These are phyloP conservation scores for Portevinia maculata DNA, from an alignment of 2,888 invertebrate species.

Conservation along the genomic window DNA sequence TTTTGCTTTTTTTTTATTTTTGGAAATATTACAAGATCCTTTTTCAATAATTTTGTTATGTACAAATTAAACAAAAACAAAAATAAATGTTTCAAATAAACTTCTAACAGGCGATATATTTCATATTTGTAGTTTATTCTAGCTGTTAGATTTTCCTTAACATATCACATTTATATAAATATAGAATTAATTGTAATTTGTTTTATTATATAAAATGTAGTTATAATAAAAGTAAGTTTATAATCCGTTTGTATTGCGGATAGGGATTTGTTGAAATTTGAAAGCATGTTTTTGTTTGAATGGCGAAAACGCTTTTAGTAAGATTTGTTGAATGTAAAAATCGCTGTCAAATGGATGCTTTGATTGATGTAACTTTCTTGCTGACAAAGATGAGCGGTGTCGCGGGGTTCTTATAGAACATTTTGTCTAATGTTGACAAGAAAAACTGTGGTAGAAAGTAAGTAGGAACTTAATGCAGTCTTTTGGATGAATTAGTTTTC, in stretches of 20 bases:
- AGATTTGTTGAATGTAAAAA: too few relatives aligned
- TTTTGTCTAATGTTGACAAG: too few relatives aligned
- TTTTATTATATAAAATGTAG: slow-evolving; percentile 36
- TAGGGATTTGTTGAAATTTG: neutral
- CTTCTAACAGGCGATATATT: slow-evolving; percentile 38
- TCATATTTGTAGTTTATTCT: slow-evolving; percentile 44
- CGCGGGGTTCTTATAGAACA: neutral
- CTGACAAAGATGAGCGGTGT: neutral
- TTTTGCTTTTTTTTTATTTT: slow-evolving; percentile 2
- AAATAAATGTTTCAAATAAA: slow-evolving; percentile 30
- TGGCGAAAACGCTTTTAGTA: neutral
- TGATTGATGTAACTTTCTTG: too few relatives aligned
- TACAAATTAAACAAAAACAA: slow-evolving; percentile 17
- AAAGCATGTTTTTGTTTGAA: neutral
- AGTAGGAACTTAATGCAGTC: too few relatives aligned
- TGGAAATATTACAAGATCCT: slow-evolving; percentile 28
- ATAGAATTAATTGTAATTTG: slow-evolving; percentile 48
- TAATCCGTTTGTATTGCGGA: too few relatives aligned
- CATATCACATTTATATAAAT: slow-evolving; percentile 68
- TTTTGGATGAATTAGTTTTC: too few relatives aligned
- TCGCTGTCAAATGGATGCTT: too few relatives aligned
- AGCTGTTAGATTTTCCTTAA: slow-evolving; percentile 66
- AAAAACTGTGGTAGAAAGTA: too few relatives aligned
- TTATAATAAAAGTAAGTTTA: too few relatives aligned
- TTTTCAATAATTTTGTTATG: slow-evolving; percentile 27